Evolutionary conservation across 2,113 vertebrate genomes (phyloP), one percentile per base, ranked within the genome.

Genomic region (Cynocephalus volans): DNA sequence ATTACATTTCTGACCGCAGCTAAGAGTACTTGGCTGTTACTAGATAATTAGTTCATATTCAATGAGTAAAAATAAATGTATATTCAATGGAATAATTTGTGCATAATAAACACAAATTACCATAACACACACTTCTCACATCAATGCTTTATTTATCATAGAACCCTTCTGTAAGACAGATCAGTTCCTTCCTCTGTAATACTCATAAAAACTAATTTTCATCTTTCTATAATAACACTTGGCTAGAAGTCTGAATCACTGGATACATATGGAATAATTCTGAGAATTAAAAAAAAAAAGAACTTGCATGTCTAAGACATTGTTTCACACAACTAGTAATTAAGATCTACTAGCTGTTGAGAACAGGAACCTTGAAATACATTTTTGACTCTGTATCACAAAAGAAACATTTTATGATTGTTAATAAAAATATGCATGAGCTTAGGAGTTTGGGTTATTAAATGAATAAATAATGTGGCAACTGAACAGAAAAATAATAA

Each of bases 401-500:
- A 98, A 98, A 93, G 75, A 76, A 98, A 83, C 19, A 82, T 41
- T 96, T 97, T 97, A 96, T 95, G 96, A 96, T 87, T 97, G 69
- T 96, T 98, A 77, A 96, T 92, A 96, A 85, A 96, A 98, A 96
- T 84, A 81, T 90, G 87, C 69, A 96, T 97, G 90, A 69, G 97
- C 80, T 91, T 96, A 97, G 92, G 97, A 98, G 96, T 94, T 96
- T 90, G 73, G 19, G 92, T 96, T 98, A 98, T 97, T 98, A 98
- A 95, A 98, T 98, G 95, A 98, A 98, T 98, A 97, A 97, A 97
- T 98, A 98, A 98, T 94, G 94, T 72, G 88, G 56, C 92, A 97
- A 97, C 60, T 96, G 19, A 13, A 73, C 12, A 83, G 52, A 95
- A 98, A 98, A 98, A 96, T 41, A 97, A 92, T 87, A 96, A 96